These are phyloP conservation scores for Caenorhabditis plicata DNA, from an alignment of 2,888 invertebrate genomes.

Conservation along the genomic window DNA sequence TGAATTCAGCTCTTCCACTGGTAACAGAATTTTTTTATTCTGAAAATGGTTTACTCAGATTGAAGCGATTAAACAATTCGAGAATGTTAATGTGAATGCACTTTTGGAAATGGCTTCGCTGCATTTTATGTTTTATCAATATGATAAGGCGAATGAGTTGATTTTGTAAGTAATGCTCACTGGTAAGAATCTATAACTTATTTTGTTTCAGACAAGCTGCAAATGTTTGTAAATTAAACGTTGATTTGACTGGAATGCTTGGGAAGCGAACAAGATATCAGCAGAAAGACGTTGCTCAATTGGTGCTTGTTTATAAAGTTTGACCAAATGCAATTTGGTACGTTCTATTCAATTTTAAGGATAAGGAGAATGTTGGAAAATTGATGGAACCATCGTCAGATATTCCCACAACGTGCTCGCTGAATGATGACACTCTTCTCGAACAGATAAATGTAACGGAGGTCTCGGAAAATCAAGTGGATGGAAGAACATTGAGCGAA, in stretches of 20 bases:
- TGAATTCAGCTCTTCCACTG: not conserved
- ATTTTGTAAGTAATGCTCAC: not conserved
- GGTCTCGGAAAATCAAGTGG: constrained; percentile 62
- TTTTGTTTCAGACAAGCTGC: constrained; percentile 15
- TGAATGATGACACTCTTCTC: constrained; percentile 85
- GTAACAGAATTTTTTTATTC: not conserved
- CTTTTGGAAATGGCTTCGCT: constrained; percentile 21
- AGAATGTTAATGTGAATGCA: not conserved
- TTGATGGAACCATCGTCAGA: constrained; percentile 9
- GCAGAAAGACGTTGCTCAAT: constrained; percentile 79
- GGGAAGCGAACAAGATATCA: constrained; percentile 90
- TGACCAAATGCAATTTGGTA: not conserved
- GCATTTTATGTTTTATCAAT: constrained; percentile 21
- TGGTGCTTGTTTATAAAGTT: constrained; percentile 66
- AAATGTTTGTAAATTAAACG: constrained; percentile 18
- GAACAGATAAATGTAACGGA: constrained; percentile 75
- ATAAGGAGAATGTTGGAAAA: constrained; percentile 1
- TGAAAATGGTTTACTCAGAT: not conserved
- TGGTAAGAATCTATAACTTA: not conserved
- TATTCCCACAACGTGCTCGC: constrained; percentile 71
- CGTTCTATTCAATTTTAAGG: not conserved
- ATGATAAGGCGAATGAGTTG: constrained; percentile 18
- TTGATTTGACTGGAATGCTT: constrained; percentile 72
- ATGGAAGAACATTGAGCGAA: constrained; percentile 10
- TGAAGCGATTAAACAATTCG: not conserved